Conservation (phyloP, 2,797 vertebrate species). For the Craterocephalus amniculus region DNA sequence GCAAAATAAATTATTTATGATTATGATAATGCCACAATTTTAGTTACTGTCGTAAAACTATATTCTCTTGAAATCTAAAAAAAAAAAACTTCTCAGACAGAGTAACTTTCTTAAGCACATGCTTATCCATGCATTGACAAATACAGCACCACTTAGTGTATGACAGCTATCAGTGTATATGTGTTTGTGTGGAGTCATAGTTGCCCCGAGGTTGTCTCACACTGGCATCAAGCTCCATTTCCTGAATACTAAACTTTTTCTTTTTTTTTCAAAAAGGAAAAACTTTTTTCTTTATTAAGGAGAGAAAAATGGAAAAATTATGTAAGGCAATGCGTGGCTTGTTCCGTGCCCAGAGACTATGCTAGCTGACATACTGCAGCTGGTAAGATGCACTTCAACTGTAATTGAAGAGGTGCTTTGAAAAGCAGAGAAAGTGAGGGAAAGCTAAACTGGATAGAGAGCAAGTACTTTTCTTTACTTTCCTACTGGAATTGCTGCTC, state of each 20-base stretch:
- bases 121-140: slow-evolving; percentile 35
- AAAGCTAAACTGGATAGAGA: background rate
- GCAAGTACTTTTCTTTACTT: background rate
- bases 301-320: slow-evolving; percentile 62
- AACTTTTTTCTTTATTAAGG: slow-evolving; percentile 67
- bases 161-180: slow-evolving; percentile 58
- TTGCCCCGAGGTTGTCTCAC: slow-evolving; percentile 71
- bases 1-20: no score
- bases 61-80: slow-evolving; percentile 40
- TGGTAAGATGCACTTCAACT: slow-evolving; percentile 2
- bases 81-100: slow-evolving; percentile 31
- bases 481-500: background rate
- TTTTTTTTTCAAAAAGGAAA: no score
- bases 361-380: slow-evolving; percentile 3
- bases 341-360: slow-evolving; percentile 19
- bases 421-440: background rate
- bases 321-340: slow-evolving; percentile 36
- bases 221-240: slow-evolving; percentile 74
- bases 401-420: background rate
- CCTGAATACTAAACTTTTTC: slow-evolving; percentile 75
- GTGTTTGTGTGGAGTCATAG: slow-evolving; percentile 63
- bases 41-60: slow-evolving; percentile 62
- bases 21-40: slow-evolving; percentile 65
- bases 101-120: slow-evolving; percentile 17
- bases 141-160: slow-evolving; percentile 40